Conservation (phyloP, 2,113 vertebrate genomes). For the Hyaena hyaena region DNA sequence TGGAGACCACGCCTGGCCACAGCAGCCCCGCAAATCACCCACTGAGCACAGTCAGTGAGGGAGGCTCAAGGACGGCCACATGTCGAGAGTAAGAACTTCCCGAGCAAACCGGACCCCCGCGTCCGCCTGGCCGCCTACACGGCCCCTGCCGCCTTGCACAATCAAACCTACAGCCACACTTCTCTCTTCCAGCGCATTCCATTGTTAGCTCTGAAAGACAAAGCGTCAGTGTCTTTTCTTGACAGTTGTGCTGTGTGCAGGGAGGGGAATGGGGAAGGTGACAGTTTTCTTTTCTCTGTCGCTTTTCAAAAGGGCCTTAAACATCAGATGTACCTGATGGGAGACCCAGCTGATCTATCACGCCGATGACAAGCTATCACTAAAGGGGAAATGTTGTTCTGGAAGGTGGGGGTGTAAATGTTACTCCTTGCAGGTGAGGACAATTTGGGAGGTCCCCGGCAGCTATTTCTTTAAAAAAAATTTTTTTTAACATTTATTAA, state of each 20-base stretch:
- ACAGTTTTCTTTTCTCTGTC: slow-evolving; percentile 42
- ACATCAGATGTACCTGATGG: slow-evolving; percentile 57
- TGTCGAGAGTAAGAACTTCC: neutral
- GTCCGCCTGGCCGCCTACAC: neutral
- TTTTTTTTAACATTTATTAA: too few species aligned
- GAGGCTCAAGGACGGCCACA: neutral
- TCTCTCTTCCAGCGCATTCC: too few species aligned
- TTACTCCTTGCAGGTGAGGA: neutral
- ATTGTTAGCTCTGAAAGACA: neutral
- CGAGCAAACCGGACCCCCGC: neutral
- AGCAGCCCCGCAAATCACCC: neutral
- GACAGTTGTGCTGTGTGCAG: neutral
- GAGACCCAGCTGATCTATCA: slow-evolving; percentile 26
- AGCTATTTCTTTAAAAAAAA: neutral
- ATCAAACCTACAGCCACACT: neutral
- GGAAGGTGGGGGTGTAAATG: neutral
- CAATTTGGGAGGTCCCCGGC: neutral
- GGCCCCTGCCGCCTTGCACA: too few species aligned
- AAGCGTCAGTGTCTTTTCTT: neutral
- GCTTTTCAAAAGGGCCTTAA: slow-evolving; percentile 68
- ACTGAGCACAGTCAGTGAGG: neutral
- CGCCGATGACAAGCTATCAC: slow-evolving; percentile 65
- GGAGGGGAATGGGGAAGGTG: slow-evolving; percentile 21
- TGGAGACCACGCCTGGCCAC: neutral
- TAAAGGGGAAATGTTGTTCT: slow-evolving; percentile 29